Percentiles rank a stretch among this genome's conserved stretches.
Evolutionary conservation across 2,113 vertebrate genomes (phyloP).

Genomic region (Paramisgurnus dabryanus): DNA sequence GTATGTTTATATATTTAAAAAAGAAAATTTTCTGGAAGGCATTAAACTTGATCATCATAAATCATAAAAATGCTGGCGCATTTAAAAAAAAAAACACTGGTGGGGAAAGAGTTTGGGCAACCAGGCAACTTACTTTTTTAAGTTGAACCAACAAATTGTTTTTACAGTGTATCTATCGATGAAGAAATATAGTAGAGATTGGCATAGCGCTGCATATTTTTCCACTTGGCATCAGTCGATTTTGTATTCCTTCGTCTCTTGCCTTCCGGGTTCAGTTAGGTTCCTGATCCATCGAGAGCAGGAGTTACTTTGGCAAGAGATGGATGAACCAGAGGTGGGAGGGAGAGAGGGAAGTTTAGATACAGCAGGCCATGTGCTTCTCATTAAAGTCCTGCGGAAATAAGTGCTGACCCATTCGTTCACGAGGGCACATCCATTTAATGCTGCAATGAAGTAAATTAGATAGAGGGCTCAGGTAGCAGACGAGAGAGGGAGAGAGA

Average conservation of each 20-base stretch:
- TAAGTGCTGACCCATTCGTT: slow-evolving; percentile 79
- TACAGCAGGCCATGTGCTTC: slow-evolving; percentile 77
- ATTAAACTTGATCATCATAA: too few relatives aligned
- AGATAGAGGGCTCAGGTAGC: slow-evolving; percentile 50
- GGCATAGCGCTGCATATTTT: neutral
- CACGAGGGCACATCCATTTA: slow-evolving; percentile 73
- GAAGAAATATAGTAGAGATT: neutral
- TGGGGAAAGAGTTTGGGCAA: too few relatives aligned
- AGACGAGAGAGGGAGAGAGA: slow-evolving; percentile 22
- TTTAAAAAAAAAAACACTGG: too few relatives aligned
- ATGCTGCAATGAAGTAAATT: slow-evolving; percentile 49
- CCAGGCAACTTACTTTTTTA: too few relatives aligned
- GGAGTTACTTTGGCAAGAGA: slow-evolving; percentile 1
- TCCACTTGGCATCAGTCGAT: slow-evolving; percentile 15
- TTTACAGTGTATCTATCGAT: too few relatives aligned
- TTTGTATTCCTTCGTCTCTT: slow-evolving; percentile 19
- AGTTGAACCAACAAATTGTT: too few relatives aligned
- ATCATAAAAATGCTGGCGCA: too few relatives aligned
- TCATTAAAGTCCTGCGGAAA: slow-evolving; percentile 83
- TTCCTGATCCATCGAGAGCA: slow-evolving; percentile 13
- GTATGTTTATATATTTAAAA: too few relatives aligned
- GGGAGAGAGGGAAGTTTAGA: slow-evolving; percentile 52
- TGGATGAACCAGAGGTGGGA: slow-evolving; percentile 32
- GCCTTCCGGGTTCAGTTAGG: neutral
- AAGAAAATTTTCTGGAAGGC: too few relatives aligned